A percentile compares a stretch with the other conserved stretches of the same genome.
Evolutionary conservation across 2,888 invertebrate genomes (phyloP).

Genomic region (Itoplectis maculator): DNA sequence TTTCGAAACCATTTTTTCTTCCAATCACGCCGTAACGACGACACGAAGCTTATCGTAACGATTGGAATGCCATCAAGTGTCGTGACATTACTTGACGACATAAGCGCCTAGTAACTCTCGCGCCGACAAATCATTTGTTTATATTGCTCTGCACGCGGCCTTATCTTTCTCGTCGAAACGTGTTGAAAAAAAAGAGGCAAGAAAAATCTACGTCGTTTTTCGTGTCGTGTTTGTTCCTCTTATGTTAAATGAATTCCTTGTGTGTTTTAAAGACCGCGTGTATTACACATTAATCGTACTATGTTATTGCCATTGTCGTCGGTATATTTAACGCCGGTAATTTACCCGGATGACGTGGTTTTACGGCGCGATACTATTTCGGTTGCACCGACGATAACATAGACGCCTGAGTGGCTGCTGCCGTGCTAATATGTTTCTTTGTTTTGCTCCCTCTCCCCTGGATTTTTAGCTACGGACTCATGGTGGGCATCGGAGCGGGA

Average conservation of each 20-base stretch:
- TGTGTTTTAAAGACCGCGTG: background rate
- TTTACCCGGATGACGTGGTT: slow-evolving; percentile 2
- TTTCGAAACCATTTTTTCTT: background rate
- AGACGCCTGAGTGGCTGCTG: slow-evolving; percentile 16
- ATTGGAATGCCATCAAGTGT: background rate
- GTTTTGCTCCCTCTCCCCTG: slow-evolving; percentile 2
- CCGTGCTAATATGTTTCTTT: slow-evolving; percentile 32
- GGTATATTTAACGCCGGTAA: background rate
- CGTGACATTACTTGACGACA: background rate
- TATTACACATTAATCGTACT: background rate
- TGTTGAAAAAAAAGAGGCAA: background rate
- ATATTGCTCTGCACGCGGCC: background rate
- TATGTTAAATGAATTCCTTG: background rate
- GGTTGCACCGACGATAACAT: slow-evolving; percentile 31
- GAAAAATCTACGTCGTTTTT: background rate
- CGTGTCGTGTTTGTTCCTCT: background rate
- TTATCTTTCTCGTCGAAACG: background rate
- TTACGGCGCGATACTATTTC: background rate
- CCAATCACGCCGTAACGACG: background rate
- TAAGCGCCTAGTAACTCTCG: background rate
- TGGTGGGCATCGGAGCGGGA: slow-evolving; percentile 94
- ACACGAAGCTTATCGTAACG: background rate
- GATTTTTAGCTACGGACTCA: slow-evolving; percentile 89
- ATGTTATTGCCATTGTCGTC: background rate
- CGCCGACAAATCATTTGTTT: background rate